A percentile compares a stretch with the other conserved stretches of the same genome.
These are phyloP conservation scores for Sandelia bainsii DNA, from an alignment of 2,797 vertebrate genomes.

Conservation along the genomic window DNA sequence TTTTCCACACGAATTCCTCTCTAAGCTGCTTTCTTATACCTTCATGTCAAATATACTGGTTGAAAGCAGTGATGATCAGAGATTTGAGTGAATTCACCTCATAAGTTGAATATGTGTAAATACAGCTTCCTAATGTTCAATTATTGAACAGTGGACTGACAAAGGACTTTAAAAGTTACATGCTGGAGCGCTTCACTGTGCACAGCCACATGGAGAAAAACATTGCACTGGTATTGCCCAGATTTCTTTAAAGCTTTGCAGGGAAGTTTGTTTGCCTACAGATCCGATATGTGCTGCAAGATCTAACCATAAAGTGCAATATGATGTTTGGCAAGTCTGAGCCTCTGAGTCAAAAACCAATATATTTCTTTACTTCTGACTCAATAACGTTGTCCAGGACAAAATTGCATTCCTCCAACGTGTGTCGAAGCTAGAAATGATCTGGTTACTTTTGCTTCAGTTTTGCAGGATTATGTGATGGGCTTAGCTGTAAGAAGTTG, in stretches of 20 bases:
- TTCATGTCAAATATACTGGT: background rate
- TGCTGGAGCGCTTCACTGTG: background rate
- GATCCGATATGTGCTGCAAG: constrained; percentile 50
- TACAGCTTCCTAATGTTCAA: background rate
- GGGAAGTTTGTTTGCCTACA: constrained; percentile 60
- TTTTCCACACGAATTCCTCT: constrained; percentile 3
- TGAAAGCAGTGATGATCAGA: constrained; percentile 8
- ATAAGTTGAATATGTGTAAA: background rate
- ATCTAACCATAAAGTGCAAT: constrained; percentile 62
- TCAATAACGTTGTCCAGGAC: constrained; percentile 63
- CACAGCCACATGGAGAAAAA: constrained; percentile 7
- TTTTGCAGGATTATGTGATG: constrained; percentile 63
- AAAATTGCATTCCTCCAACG: constrained; percentile 60
- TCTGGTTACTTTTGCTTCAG: constrained; percentile 61
- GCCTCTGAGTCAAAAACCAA: constrained; percentile 68
- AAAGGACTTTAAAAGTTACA: constrained; percentile 9
- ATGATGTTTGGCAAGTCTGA: constrained; percentile 64
- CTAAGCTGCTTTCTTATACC: background rate
- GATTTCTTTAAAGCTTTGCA: constrained; percentile 47
- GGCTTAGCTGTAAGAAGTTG: constrained; percentile 55
- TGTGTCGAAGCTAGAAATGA: constrained; percentile 54
- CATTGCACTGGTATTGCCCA: constrained; percentile 32
- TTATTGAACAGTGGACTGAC: constrained; percentile 21
- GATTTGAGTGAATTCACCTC: constrained; percentile 16
- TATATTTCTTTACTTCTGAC: constrained; percentile 64